A percentile compares a stretch with the other conserved stretches of the same genome.
These are phyloP conservation scores for Protosalanx chinensis DNA, from an alignment of 2,797 vertebrate genomes.

Conservation along the genomic window DNA sequence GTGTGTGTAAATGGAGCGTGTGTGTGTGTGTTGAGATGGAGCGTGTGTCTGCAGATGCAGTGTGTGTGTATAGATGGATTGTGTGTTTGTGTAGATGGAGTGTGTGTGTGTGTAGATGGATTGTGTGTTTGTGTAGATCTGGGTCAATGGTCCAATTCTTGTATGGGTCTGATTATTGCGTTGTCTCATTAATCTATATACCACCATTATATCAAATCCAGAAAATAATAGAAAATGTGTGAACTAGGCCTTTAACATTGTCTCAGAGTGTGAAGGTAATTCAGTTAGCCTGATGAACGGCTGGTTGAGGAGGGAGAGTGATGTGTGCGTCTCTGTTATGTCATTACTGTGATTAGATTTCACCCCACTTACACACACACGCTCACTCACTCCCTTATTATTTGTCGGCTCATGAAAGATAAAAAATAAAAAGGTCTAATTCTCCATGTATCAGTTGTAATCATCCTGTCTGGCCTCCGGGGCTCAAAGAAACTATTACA, in stretches of 20 bases:
- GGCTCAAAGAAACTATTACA: conserved; percentile 7
- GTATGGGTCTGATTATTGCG: no score
- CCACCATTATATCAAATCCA: no score
- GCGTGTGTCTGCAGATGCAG: no score
- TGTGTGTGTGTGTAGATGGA: no score
- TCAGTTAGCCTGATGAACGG: conserved; percentile 54
- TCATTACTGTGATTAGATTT: conserved; percentile 58
- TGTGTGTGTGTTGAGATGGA: no score
- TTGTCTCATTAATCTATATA: no score
- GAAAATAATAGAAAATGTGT: no score
- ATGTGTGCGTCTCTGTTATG: conserved; percentile 46
- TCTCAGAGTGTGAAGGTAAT: conserved; percentile 32
- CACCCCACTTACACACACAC: conserved; percentile 26
- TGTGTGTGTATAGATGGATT: no score
- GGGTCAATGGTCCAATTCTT: no score
- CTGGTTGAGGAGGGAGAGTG: conserved; percentile 51
- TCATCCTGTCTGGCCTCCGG: conserved; percentile 8
- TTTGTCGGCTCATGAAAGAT: conserved; percentile 54
- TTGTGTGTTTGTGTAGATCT: no score
- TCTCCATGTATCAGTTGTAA: conserved; percentile 43
- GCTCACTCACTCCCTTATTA: conserved; percentile 54
- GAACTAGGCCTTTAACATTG: not conserved
- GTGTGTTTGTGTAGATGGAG: no score
- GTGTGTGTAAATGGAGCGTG: conserved; percentile 32
- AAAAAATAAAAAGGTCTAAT: conserved; percentile 25